Percentiles rank a stretch among this genome's conserved stretches.
Conservation (phyloP, 2,113 vertebrate genomes). For the Ceuthmochares aereus region DNA sequence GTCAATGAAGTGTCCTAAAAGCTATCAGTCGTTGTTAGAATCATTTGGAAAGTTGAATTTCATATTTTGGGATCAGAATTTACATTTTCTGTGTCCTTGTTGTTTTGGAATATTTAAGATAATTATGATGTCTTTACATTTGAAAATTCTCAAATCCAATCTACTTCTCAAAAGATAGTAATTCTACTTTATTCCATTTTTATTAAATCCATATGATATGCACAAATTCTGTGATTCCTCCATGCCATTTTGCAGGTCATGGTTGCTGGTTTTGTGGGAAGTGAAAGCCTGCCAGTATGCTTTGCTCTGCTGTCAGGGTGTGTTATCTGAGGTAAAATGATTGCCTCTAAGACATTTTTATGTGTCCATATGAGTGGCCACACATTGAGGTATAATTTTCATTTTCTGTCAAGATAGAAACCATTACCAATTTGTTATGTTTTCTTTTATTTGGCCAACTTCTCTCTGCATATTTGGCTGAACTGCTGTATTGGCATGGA, state of each 20-base stretch:
- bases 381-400: constrained; percentile 83
- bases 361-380: constrained; percentile 80
- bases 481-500: constrained; percentile 78
- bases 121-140: neutral
- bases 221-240: constrained; percentile 58
- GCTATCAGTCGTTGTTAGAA: neutral
- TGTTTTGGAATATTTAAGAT: neutral
- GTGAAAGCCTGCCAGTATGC: constrained; percentile 62
- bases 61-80: neutral
- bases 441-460: constrained; percentile 83
- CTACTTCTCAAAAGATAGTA: constrained; percentile 22
- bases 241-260: constrained; percentile 58
- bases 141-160: constrained; percentile 25
- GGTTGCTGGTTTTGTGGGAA: constrained; percentile 66
- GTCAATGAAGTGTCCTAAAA: neutral
- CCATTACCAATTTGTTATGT: constrained; percentile 84
- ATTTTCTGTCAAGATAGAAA: constrained; percentile 83
- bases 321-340: constrained; percentile 82
- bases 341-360: constrained; percentile 80
- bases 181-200: constrained; percentile 43
- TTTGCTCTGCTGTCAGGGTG: constrained; percentile 72
- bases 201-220: constrained; percentile 30
- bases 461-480: constrained; percentile 78
- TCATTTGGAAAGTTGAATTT: neutral
- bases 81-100: neutral